Evolutionary conservation across 2,888 invertebrate genomes (phyloP), one percentile per base, ranked within the genome.

Genomic region (Ophion slaviceki): DNA sequence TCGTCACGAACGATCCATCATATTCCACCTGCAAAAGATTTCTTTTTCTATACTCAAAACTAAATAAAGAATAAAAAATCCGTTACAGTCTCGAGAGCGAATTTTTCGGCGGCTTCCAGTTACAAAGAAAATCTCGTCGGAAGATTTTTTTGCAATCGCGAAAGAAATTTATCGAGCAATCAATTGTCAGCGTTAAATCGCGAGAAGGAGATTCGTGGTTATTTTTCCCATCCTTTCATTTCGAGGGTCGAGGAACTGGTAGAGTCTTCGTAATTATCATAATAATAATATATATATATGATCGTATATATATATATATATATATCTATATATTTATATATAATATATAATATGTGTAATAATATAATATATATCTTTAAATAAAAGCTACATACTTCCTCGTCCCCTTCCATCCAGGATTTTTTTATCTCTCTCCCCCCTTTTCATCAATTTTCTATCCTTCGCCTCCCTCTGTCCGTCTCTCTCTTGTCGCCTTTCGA

Each of bases 351-450:
- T 89, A 90, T 89, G 89, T 89, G 89, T 91, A 90, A 88, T 90
- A 89, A 88, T 89, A 88, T 86, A 91, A 89, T 90, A 90, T 85
- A 88, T 88, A 87, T 90, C 88, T 90, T 85, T 85, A 89, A 92
- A 90, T 88, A 89, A 92, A 90, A 89, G 87, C 89, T 92, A 91
- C 88, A 89, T 89, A 90, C 88, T 88, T 90, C 88, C 89, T 90
- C 91, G 89, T 89, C 90, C 89, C 88, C 53, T 53, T 87, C 90
- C 88, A 87, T 87, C 68, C 86, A 90, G 89, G 87, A 88, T 86
- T 86, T 88, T 75, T 83, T 80, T 67, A 66, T 86, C 87, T 83
- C 84, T 74, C 57, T 82, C n/a, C 45, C 53, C 57, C 36, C 32
- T 62, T 53, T 17, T 59, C 62, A 45, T 47, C 53, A 82, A 87